Base-by-base conservation (phyloP, 2,888 invertebrate species). In the Caenorhabditis sp. region DNA sequence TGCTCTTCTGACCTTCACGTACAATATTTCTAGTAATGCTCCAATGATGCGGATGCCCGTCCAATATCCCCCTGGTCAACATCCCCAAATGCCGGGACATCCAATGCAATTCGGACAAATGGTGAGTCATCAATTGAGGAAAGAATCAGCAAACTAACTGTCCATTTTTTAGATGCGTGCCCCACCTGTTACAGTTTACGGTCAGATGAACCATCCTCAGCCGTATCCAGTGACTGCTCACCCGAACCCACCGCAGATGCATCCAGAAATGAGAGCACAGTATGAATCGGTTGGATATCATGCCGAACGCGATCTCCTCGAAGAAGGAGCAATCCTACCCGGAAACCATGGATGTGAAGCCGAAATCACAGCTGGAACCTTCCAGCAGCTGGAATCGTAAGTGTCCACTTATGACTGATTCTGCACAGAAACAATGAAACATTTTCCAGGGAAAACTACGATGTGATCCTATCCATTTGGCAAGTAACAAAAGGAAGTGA, bases 61-160 rank as follows among this genome's bases (percentile, higher is more conserved):
- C 20, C 61, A 68, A 50, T 69, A 69, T n/a, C 77, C 77, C n/a
- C 55, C 51, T 18, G 68, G 77, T 32, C 68, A n/a, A n/a, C n/a
- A 61, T 20, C 62, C 55, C 6, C 77, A 76, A 40, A 76, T 76
- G 67, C 35, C 58, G 6, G 60, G 51, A 51, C 60, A 67, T 22
- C 67, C 51, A 20, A 77, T 77, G 68, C 68, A 77, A 18, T 77
- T 55, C 55, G 76, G 76, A 15, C 76, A 76, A 50, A 69, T 77
- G 77, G 69, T 69, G 11, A 26, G 62, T 55, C 37, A n/a, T n/a
- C n/a, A 18, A 2, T 11, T 11, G 9, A 20, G 3, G 20, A 24
- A 22, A 28, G 15, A 13, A 26, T 22, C n/a, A 24, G 9, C 50
- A n/a, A n/a, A n/a, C n/a, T n/a, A n/a, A n/a, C n/a, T n/a, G n/a